These are phyloP conservation scores for Phania funesta DNA, from an alignment of 2,888 invertebrate genomes.

Conservation along the genomic window DNA sequence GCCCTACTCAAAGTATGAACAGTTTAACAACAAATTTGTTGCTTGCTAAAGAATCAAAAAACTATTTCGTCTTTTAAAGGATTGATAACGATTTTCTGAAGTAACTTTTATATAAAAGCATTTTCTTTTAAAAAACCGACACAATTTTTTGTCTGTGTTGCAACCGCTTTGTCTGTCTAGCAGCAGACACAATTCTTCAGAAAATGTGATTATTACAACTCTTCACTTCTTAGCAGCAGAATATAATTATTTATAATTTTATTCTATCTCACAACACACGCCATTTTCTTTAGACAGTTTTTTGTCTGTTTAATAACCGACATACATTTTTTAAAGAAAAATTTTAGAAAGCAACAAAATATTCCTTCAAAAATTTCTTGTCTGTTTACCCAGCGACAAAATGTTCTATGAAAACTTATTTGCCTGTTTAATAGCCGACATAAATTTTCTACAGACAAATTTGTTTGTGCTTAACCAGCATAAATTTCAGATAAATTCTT, in stretches of 20 bases:
- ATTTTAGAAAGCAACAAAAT: too few relatives aligned
- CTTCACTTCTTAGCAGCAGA: not conserved
- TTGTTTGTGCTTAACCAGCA: too few relatives aligned
- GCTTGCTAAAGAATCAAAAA: not conserved
- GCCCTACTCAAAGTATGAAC: not conserved
- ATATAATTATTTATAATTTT: too few relatives aligned
- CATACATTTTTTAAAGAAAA: too few relatives aligned
- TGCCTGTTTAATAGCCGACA: not conserved
- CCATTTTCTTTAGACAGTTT: not conserved
- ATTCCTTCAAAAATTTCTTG: too few relatives aligned
- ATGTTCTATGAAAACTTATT: not conserved
- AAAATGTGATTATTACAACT: not conserved
- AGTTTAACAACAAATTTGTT: not conserved
- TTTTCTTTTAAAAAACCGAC: too few relatives aligned
- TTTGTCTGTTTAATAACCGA: not conserved
- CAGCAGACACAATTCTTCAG: not conserved
- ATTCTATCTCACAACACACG: not conserved
- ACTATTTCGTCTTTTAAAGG: too few relatives aligned
- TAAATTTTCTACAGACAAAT: too few relatives aligned
- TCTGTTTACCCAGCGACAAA: too few relatives aligned
- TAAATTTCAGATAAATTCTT: too few relatives aligned
- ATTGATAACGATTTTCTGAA: too few relatives aligned
- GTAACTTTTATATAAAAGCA: not conserved
- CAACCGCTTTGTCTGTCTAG: too few relatives aligned
- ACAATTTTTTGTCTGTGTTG: not conserved